Percentiles rank a stretch among this genome's conserved stretches.
phyloP scores from a whole-genome alignment of 2,888 invertebrate genomes.

The Cyrtodaria siliqua region DNA sequence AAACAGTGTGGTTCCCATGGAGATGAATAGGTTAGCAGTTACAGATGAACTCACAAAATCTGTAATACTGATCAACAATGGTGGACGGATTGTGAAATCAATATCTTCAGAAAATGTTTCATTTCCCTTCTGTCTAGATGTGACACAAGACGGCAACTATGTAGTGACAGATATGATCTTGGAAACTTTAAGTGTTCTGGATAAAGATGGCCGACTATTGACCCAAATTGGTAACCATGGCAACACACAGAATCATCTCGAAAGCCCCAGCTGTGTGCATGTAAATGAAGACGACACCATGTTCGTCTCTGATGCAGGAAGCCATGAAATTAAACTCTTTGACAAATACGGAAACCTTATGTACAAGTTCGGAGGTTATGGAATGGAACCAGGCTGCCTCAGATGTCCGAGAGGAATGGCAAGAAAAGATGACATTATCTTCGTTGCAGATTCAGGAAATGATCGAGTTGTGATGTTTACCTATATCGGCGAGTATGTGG shows the following conservation, averaged over 20 bases:
- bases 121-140: slow-evolving; percentile 57
- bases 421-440: slow-evolving; percentile 38
- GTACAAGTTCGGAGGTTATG: slow-evolving; percentile 61
- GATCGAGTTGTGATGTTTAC: slow-evolving; percentile 62
- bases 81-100: background rate
- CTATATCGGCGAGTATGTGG: slow-evolving; percentile 46
- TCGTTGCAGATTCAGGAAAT: slow-evolving; percentile 69
- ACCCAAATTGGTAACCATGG: slow-evolving; percentile 59
- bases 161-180: slow-evolving; percentile 65
- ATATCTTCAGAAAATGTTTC: slow-evolving; percentile 18
- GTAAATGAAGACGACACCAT: slow-evolving; percentile 52
- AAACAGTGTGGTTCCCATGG: slow-evolving; percentile 40
- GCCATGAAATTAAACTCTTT: slow-evolving; percentile 67
- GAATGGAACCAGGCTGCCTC: slow-evolving; percentile 43
- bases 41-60: slow-evolving; percentile 63
- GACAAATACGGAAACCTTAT: slow-evolving; percentile 55
- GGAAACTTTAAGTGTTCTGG: slow-evolving; percentile 57
- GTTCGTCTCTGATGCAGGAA: slow-evolving; percentile 64
- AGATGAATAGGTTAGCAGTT: slow-evolving; percentile 39
- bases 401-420: slow-evolving; percentile 62
- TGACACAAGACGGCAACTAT: slow-evolving; percentile 42
- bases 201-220: slow-evolving; percentile 38
- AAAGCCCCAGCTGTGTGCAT: slow-evolving; percentile 60
- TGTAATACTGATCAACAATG: slow-evolving; percentile 45
- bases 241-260: slow-evolving; percentile 36